phyloP scores from a whole-genome alignment of 37 sponge, comb jelly and placozoan genomes.

The Tethya wilhelma region DNA sequence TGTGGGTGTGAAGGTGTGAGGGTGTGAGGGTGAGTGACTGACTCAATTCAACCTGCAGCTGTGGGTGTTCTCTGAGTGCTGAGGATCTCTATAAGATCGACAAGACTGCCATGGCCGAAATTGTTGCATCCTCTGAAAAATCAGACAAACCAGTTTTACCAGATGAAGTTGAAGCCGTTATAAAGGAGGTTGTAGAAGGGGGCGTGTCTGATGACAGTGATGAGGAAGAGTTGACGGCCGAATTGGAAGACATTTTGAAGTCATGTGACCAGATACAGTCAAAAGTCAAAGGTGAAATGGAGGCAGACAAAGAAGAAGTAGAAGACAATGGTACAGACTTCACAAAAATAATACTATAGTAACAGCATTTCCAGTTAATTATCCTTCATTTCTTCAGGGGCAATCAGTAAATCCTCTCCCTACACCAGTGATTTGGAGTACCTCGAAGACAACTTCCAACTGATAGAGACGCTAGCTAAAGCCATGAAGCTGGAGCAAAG shows the following conservation, averaged over 20 bases:
- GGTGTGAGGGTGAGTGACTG: not conserved
- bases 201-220: not conserved
- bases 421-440: constrained; percentile 72
- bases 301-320: not conserved
- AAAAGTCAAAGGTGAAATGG: not conserved
- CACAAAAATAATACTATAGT: not conserved
- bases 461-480: constrained; percentile 56
- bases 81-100: constrained; percentile 80
- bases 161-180: too few species aligned
- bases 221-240: constrained; percentile 10
- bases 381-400: not conserved
- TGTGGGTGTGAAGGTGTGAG: not conserved
- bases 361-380: not conserved
- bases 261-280: constrained; percentile 15
- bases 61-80: constrained; percentile 59
- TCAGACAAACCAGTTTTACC: too few species aligned
- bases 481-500: constrained; percentile 44
- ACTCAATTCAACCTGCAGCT: constrained; percentile 14
- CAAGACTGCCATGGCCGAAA: constrained; percentile 70
- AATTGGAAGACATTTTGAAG: constrained; percentile 25
- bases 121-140: too few species aligned
- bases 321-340: not conserved
- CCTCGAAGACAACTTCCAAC: constrained; percentile 74
- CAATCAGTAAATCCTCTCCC: constrained; percentile 8
- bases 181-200: too few species aligned